phyloP scores from a whole-genome alignment of 2,888 invertebrate genomes.

The Apodemia mormo region DNA sequence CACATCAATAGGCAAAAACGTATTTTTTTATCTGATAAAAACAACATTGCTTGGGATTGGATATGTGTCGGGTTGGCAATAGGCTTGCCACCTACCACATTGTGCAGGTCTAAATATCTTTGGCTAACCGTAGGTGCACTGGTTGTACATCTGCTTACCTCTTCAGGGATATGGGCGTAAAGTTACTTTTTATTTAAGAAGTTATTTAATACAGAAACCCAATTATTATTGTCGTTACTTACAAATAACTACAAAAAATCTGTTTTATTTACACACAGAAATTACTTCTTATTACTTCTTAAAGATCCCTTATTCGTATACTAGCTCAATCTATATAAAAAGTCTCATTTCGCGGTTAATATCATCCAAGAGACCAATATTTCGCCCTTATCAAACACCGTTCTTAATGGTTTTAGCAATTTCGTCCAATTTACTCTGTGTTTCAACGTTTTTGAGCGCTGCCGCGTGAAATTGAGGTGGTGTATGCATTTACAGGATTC shows the following conservation, averaged over 20 bases:
- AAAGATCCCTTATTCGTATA: neutral
- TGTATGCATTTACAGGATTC: constrained; percentile 38
- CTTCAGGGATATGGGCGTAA: no score
- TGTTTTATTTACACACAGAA: neutral
- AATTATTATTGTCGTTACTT: neutral
- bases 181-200: no score
- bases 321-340: neutral
- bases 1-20: no score
- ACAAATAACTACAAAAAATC: neutral
- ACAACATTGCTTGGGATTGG: no score
- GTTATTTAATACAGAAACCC: neutral
- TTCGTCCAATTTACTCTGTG: constrained; percentile 30
- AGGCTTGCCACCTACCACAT: no score
- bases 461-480: constrained; percentile 45
- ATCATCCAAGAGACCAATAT: neutral
- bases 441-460: constrained; percentile 41
- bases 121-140: no score
- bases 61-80: no score
- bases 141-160: no score
- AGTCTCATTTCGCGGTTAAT: constrained; percentile 7
- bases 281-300: neutral
- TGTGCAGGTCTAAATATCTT: no score
- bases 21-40: no score
- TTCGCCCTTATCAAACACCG: constrained; percentile 19
- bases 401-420: constrained; percentile 32